Evolutionary conservation across 2,888 invertebrate genomes (phyloP).

Genomic region (Drosophila kuntzei): DNA sequence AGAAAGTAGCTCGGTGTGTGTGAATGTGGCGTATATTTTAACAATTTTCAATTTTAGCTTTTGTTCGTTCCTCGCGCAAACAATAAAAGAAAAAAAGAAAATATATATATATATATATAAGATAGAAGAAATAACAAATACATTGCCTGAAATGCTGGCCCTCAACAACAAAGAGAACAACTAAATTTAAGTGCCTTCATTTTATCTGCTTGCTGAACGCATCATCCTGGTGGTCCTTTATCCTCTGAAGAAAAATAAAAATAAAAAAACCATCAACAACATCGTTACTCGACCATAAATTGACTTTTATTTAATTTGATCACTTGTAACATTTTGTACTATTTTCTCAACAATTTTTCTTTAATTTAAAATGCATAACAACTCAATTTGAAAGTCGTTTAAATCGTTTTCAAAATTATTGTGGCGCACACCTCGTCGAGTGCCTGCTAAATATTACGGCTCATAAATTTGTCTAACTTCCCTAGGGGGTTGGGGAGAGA

Average conservation of each 20-base stretch:
- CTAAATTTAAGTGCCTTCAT: slow-evolving; percentile 75
- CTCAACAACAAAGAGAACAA: slow-evolving; percentile 59
- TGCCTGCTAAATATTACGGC: slow-evolving; percentile 32
- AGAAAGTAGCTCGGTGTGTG: slow-evolving; percentile 62
- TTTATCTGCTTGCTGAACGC: slow-evolving; percentile 62
- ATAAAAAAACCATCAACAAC: slow-evolving; percentile 11
- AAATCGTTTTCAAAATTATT: slow-evolving; percentile 14
- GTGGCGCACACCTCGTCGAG: slow-evolving; percentile 27
- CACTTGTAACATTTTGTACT: slow-evolving; percentile 40
- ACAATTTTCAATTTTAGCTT: slow-evolving; percentile 80
- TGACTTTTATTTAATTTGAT: slow-evolving; percentile 69
- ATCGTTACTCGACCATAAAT: slow-evolving; percentile 38
- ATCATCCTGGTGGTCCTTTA: slow-evolving; percentile 55
- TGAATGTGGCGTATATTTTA: slow-evolving; percentile 65
- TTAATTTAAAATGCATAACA: slow-evolving; percentile 65
- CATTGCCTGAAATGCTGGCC: slow-evolving; percentile 41
- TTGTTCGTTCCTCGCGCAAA: slow-evolving; percentile 62
- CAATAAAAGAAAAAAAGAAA: slow-evolving; percentile 53
- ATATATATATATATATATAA: slow-evolving; percentile 18
- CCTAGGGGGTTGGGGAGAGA: not conserved
- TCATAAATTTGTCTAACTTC: slow-evolving; percentile 49
- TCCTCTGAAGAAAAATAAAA: slow-evolving; percentile 14
- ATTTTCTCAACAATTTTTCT: slow-evolving; percentile 44
- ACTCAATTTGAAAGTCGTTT: slow-evolving; percentile 57
- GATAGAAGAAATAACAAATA: slow-evolving; percentile 46